A percentile compares a stretch with the other conserved stretches of the same genome.
phyloP scores from a whole-genome alignment of 2,888 invertebrate genomes.

The Ferrisia virgata region DNA sequence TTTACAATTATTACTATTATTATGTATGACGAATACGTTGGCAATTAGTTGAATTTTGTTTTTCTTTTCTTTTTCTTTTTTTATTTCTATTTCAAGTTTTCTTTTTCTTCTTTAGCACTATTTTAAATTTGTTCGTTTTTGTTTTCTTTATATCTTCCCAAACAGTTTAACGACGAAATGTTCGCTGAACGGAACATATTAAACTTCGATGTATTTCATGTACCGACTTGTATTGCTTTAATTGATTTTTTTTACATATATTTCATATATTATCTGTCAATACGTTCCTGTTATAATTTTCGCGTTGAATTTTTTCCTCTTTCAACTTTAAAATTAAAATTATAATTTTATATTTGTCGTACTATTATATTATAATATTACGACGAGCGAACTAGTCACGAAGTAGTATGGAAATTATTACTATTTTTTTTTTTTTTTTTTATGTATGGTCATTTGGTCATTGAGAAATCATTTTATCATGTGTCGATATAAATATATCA shows the following conservation, averaged over 20 bases:
- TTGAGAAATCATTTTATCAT: not conserved
- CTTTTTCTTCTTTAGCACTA: not conserved
- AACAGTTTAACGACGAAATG: not conserved
- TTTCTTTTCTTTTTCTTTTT: not conserved
- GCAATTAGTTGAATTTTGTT: not conserved
- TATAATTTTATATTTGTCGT: not conserved
- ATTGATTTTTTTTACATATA: not conserved
- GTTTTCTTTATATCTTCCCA: not conserved
- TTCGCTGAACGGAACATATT: not conserved
- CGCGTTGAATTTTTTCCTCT: not conserved
- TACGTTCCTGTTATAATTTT: too few species aligned
- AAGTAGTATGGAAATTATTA: not conserved
- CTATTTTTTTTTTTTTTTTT: too few species aligned
- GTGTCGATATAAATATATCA: not conserved
- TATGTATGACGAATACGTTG: not conserved
- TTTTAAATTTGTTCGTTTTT: not conserved
- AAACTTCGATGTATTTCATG: not conserved
- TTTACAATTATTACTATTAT: too few species aligned
- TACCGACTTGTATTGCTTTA: not conserved
- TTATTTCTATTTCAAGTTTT: not conserved
- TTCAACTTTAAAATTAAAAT: not conserved
- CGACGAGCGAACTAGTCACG: not conserved
- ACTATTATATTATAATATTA: not conserved
- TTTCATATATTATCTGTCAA: too few species aligned
- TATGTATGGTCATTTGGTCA: not conserved